Evolutionary conservation across 2,888 invertebrate genomes (phyloP).

Genomic region (Rhamnusium bicolor): DNA sequence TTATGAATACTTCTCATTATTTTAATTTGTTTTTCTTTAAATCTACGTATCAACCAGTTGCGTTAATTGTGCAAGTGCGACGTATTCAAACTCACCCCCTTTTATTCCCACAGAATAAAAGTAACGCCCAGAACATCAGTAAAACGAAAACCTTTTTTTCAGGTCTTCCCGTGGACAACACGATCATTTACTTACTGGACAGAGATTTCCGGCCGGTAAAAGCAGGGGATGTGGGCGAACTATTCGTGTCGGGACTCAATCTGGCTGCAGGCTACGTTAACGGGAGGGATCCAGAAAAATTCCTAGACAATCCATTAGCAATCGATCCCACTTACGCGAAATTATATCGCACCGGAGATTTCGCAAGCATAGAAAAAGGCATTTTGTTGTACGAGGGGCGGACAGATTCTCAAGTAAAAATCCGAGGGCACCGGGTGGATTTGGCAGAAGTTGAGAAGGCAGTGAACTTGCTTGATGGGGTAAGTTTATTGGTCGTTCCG

Average conservation of each 20-base stretch:
- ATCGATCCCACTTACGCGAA: conserved; percentile 78
- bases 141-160: conserved; percentile 36
- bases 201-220: conserved; percentile 81
- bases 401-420: conserved; percentile 88
- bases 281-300: conserved; percentile 79
- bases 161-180: conserved; percentile 87
- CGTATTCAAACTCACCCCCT: too few species aligned
- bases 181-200: conserved; percentile 85
- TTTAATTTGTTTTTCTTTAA: too few species aligned
- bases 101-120: too few species aligned
- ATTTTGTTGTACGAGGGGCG: conserved; percentile 85
- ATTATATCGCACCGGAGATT: conserved; percentile 90
- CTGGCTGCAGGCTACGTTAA: conserved; percentile 87
- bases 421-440: conserved; percentile 90
- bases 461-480: conserved; percentile 76
- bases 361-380: conserved; percentile 80
- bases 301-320: conserved; percentile 83
- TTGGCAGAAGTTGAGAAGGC: conserved; percentile 87
- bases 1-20: too few species aligned
- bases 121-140: not conserved
- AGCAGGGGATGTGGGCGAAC: conserved; percentile 84
- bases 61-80: too few species aligned
- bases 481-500: conserved; percentile 37
- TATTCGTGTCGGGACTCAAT: conserved; percentile 87
- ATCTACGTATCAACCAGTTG: not conserved